Evolutionary conservation across 2,113 vertebrate species (phyloP), one percentile per base, ranked within the genome.

Genomic region (Albula goreensis): DNA sequence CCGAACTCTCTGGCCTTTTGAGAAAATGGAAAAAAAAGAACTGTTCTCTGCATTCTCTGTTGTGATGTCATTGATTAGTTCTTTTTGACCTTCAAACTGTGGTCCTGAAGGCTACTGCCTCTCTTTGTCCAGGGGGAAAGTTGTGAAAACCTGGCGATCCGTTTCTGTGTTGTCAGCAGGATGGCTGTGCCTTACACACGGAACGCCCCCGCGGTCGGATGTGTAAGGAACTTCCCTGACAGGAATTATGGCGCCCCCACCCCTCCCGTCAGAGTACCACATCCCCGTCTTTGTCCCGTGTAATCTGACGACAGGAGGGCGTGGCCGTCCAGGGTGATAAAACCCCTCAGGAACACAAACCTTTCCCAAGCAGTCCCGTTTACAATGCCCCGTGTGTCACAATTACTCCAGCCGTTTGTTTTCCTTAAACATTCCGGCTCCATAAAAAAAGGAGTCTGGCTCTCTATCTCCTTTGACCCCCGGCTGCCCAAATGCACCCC

Each of bases 351-450:
- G 78, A 85, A 63, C n/a, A 17, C 50, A 15, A 77, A 6, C 81
- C 66, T 81, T 86, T 82, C 80, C 80, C 80, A 82, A 60, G 80
- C 50, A 2, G 31, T 41, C 31, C 41, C 49, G 77, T 80, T 85
- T 60, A 70, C 63, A 70, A 66, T 78, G 63, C 66, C 81, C 56
- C 63, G 31, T 57, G 17, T 41, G 19, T 70, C 50, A 4, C 49
- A 66, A 49, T 50, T 50, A 22, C 50, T 77, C 41, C 53, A 19
- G 31, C 2, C 52, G 8, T 80, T 80, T 80, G 60, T 85, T 80
- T 80, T 80, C 11, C 50, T 84, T 84, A 48, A 78, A 15, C 83
- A 77, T 84, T 84, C 63, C 63, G 41, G 25, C 78, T 50, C 48
- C 11, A 12, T 25, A 53, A 81, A 81, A 81, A 56, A 12, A n/a